Conservation (phyloP, 2,888 invertebrate genomes). For the Steinernema scapterisci region DNA sequence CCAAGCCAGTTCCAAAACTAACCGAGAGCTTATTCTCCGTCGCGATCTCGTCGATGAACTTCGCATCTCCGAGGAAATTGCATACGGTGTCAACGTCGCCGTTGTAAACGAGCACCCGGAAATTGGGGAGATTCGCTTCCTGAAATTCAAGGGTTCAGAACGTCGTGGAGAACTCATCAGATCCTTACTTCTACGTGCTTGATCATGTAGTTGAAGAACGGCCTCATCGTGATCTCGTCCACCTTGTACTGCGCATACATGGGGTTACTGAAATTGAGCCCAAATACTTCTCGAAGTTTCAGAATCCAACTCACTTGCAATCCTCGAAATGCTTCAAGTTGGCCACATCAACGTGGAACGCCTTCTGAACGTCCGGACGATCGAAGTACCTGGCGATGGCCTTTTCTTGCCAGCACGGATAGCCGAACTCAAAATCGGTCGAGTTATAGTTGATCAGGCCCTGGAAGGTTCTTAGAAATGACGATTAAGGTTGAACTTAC, state of each 20-base stretch:
- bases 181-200: no score
- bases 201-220: slow-evolving; percentile 47
- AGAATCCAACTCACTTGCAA: slow-evolving; percentile 48
- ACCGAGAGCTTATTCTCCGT: slow-evolving; percentile 33
- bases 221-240: no score
- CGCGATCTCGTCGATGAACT: slow-evolving; percentile 56
- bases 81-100: slow-evolving; percentile 61
- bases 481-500: slow-evolving; percentile 19
- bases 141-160: not conserved
- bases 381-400: slow-evolving; percentile 57
- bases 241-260: no score
- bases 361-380: slow-evolving; percentile 45
- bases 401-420: slow-evolving; percentile 62
- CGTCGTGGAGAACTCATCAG: no score
- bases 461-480: slow-evolving; percentile 38
- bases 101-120: slow-evolving; percentile 61
- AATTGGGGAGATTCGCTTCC: slow-evolving; percentile 37
- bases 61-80: slow-evolving; percentile 61
- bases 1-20: not conserved
- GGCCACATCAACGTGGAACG: slow-evolving; percentile 50
- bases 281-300: not conserved
- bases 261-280: slow-evolving; percentile 36
- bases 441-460: slow-evolving; percentile 50
- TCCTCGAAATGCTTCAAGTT: slow-evolving; percentile 47
- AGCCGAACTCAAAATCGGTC: slow-evolving; percentile 58